Conservation (phyloP, 1,140 invertebrate genomes). For the Temnothorax nylanderi region DNA sequence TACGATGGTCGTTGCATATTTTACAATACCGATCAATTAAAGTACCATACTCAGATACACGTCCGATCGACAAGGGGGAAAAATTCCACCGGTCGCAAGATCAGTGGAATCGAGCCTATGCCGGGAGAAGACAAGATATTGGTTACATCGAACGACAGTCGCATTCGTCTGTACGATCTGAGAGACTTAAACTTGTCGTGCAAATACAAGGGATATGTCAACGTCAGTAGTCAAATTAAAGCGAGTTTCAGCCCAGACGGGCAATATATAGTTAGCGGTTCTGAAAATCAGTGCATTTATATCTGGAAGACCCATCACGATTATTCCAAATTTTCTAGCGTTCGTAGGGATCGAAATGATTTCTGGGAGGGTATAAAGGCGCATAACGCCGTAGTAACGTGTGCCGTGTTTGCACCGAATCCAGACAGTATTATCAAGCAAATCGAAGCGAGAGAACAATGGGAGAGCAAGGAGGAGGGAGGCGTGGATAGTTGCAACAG, state of each 20-base stretch:
- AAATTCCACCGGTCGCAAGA: slow-evolving; percentile 97
- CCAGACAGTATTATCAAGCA: slow-evolving; percentile 95
- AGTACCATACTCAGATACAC: slow-evolving; percentile 99
- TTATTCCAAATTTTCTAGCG: slow-evolving; percentile 97
- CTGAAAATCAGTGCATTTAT: slow-evolving; percentile 99
- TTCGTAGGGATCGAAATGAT: slow-evolving; percentile 97
- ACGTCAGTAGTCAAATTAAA: slow-evolving; percentile 98
- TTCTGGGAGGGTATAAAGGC: slow-evolving; percentile 99
- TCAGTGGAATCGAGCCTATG: slow-evolving; percentile 98
- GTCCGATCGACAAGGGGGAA: slow-evolving; percentile 97
- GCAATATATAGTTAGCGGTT: slow-evolving; percentile 98
- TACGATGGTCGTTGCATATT: slow-evolving; percentile 99
- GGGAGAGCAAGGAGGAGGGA: slow-evolving; percentile 82
- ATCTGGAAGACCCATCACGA: slow-evolving; percentile 99
- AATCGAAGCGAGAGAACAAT: slow-evolving; percentile 88
- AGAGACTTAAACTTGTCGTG: slow-evolving; percentile 97
- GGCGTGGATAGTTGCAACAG: slow-evolving; percentile 68
- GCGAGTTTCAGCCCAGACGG: slow-evolving; percentile 98
- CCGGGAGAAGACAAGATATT: slow-evolving; percentile 98
- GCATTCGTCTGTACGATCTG: slow-evolving; percentile 98
- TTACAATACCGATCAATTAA: slow-evolving; percentile 98
- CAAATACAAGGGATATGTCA: slow-evolving; percentile 98
- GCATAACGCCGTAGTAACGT: slow-evolving; percentile 98
- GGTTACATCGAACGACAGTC: slow-evolving; percentile 99
- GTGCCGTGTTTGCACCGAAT: slow-evolving; percentile 98